phyloP scores from a whole-genome alignment of 2,888 invertebrate species.

The Pecten maximus region DNA sequence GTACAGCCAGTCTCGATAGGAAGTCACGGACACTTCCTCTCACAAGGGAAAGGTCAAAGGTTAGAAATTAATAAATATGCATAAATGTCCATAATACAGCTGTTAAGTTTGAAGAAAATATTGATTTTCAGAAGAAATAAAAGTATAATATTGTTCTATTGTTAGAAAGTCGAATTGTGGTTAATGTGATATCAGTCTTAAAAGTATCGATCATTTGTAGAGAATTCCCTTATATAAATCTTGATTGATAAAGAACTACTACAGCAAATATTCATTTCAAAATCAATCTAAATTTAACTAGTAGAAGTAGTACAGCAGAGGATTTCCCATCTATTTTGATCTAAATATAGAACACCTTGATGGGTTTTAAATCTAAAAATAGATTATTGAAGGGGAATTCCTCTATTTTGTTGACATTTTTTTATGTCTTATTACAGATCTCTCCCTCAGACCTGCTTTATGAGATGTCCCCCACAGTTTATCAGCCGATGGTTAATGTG shows the following conservation, averaged over 20 bases:
- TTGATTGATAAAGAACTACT: too few relatives aligned
- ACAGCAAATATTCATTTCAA: too few relatives aligned
- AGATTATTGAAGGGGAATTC: background rate
- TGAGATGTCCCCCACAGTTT: conserved; percentile 85
- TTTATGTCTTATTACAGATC: conserved; percentile 49
- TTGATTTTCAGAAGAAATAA: too few relatives aligned
- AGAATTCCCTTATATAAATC: too few relatives aligned
- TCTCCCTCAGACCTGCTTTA: conserved; percentile 69
- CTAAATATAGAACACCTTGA: background rate
- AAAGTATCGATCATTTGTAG: too few relatives aligned
- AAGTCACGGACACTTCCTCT: conserved; percentile 72
- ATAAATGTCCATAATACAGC: too few relatives aligned
- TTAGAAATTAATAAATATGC: too few relatives aligned
- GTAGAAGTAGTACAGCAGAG: background rate
- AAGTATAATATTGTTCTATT: too few relatives aligned
- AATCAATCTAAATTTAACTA: background rate
- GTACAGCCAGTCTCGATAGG: conserved; percentile 67
- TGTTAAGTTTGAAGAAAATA: too few relatives aligned
- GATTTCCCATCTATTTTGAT: background rate
- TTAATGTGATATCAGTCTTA: too few relatives aligned
- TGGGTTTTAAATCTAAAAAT: background rate
- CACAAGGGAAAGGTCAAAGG: conserved; percentile 68
- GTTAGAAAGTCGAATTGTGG: too few relatives aligned
- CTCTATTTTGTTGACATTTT: background rate
- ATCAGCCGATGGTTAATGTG: conserved; percentile 86